phyloP scores from a whole-genome alignment of 2,113 vertebrate species.

The Trematocara zebra region DNA sequence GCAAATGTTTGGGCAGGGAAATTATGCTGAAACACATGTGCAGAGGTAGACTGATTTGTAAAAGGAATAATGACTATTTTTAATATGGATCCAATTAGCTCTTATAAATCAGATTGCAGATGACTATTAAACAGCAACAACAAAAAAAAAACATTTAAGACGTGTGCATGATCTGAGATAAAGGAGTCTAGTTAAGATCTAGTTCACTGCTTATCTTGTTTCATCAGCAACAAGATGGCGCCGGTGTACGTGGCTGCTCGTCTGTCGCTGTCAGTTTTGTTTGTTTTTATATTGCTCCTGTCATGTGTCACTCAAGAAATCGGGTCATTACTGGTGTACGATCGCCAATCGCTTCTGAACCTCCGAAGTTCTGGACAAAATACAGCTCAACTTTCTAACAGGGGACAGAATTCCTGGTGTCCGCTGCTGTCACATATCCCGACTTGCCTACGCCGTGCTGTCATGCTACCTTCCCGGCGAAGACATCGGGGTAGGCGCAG shows the following conservation, averaged over 20 bases:
- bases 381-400: too few relatives aligned
- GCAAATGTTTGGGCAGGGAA: background rate
- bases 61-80: background rate
- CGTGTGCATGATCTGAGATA: background rate
- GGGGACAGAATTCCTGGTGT: too few relatives aligned
- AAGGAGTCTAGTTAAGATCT: background rate
- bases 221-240: too few relatives aligned
- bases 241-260: too few relatives aligned
- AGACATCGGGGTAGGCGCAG: accelerated
- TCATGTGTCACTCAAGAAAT: too few relatives aligned
- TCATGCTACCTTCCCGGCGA: background rate
- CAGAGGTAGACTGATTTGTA: background rate
- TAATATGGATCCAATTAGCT: background rate
- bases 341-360: too few relatives aligned
- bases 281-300: too few relatives aligned
- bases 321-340: too few relatives aligned
- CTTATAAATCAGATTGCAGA: background rate
- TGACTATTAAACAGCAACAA: background rate
- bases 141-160: accelerated
- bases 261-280: too few relatives aligned
- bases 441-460: background rate
- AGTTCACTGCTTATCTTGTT: background rate
- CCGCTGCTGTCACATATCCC: background rate
- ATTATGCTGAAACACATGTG: background rate
- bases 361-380: too few relatives aligned